Percentiles rank a stretch among this genome's conserved stretches.
Evolutionary conservation across 2,888 invertebrate genomes (phyloP).

Genomic region (Drosophila multiciliata): DNA sequence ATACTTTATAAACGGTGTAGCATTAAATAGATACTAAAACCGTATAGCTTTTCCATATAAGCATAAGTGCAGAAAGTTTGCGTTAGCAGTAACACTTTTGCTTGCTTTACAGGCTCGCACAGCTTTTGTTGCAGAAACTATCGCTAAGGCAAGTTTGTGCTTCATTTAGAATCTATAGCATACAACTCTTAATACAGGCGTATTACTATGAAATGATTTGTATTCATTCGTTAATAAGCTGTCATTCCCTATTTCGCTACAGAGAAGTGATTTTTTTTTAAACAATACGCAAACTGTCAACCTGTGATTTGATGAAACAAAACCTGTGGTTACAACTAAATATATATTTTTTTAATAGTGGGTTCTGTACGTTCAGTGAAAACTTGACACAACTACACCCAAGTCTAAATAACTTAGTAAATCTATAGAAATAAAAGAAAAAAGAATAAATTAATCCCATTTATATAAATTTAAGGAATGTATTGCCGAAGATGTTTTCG

Average conservation of each 20-base stretch:
- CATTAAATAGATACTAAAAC: too few species aligned
- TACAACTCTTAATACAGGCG: not conserved
- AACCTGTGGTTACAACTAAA: not conserved
- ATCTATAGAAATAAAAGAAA: not conserved
- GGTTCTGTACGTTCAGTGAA: not conserved
- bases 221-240: not conserved
- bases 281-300: not conserved
- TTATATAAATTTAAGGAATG: slow-evolving; percentile 98
- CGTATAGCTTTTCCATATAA: too few species aligned
- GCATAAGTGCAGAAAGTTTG: not conserved
- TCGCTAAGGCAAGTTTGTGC: not conserved
- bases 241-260: not conserved
- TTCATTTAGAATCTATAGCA: not conserved
- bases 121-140: not conserved
- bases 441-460: slow-evolving; percentile 88
- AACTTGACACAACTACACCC: too few species aligned
- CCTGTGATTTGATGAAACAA: not conserved
- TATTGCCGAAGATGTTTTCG: slow-evolving; percentile 97
- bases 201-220: not conserved
- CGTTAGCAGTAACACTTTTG: not conserved
- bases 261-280: not conserved
- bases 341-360: not conserved
- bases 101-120: not conserved
- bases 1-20: not conserved
- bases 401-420: not conserved